Conservation (phyloP, 2,113 vertebrate genomes). For the Erpornis zantholeuca region DNA sequence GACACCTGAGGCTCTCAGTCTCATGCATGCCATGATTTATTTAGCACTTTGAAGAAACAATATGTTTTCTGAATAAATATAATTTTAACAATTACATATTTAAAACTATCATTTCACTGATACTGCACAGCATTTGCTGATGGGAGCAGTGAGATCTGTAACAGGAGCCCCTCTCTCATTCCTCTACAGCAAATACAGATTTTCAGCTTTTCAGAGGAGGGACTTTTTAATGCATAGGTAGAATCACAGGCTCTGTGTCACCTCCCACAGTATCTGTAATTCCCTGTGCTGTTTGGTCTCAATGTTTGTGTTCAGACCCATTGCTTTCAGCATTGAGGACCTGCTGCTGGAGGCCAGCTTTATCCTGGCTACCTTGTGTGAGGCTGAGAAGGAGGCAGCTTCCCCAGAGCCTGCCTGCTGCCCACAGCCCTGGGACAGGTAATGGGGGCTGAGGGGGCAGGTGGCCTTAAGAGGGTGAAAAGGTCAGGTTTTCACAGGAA, state of each 20-base stretch:
- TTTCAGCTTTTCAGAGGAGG: neutral
- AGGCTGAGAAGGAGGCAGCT: constrained; percentile 42
- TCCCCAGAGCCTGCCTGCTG: constrained; percentile 43
- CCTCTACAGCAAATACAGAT: neutral
- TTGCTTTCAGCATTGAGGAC: constrained; percentile 85
- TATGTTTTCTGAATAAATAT: neutral
- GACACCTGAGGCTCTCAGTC: neutral
- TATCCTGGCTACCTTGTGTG: constrained; percentile 83
- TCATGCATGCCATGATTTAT: neutral
- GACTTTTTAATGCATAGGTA: neutral
- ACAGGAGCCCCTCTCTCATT: neutral
- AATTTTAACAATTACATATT: neutral
- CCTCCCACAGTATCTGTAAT: accelerated
- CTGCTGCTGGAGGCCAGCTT: constrained; percentile 84
- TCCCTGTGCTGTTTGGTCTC: neutral
- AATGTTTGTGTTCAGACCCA: constrained; percentile 73
- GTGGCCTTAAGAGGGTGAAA: neutral
- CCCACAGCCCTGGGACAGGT: constrained; percentile 53
- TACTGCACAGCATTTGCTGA: neutral
- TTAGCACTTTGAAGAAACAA: neutral
- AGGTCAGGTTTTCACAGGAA: neutral
- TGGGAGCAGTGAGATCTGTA: neutral
- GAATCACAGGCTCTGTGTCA: neutral
- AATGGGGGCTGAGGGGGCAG: neutral
- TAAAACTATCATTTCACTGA: neutral